Percentiles rank a stretch among this genome's conserved stretches.
Evolutionary conservation across 2,888 invertebrate genomes (phyloP).

Genomic region (Nomada ferruginata): DNA sequence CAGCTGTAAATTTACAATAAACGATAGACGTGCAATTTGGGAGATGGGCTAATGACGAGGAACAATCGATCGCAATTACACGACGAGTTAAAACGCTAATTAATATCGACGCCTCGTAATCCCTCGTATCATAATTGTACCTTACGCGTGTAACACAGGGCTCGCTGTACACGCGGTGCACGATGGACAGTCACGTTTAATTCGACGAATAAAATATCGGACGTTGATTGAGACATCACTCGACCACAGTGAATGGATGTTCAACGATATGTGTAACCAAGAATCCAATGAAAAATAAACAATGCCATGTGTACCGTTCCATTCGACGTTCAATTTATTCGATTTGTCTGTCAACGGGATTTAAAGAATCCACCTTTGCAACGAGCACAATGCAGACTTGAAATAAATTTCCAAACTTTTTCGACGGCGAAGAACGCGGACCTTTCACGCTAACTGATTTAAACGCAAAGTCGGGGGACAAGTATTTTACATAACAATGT

Average conservation of each 20-base stretch:
- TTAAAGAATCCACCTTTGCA: not conserved
- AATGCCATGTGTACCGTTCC: not conserved
- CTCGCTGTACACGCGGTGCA: not conserved
- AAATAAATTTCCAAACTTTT: not conserved
- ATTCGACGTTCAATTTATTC: not conserved
- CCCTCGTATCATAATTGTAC: slow-evolving; percentile 20
- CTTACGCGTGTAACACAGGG: not conserved
- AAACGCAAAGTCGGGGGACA: too few species aligned
- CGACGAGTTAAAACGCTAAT: slow-evolving; percentile 15
- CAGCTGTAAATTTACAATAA: too few species aligned
- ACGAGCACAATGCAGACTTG: not conserved
- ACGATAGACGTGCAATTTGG: too few species aligned
- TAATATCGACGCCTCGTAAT: slow-evolving; percentile 9
- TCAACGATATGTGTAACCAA: not conserved
- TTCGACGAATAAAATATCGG: slow-evolving; percentile 26
- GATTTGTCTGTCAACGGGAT: not conserved
- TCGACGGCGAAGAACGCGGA: too few species aligned
- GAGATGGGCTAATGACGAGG: not conserved
- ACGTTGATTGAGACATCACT: slow-evolving; percentile 16
- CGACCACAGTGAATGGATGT: slow-evolving; percentile 1
- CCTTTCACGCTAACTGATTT: not conserved
- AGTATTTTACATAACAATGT: slow-evolving; percentile 23
- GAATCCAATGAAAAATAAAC: slow-evolving; percentile 28
- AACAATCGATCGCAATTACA: not conserved
- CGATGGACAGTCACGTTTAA: slow-evolving; percentile 23